Evolutionary conservation across 2,113 vertebrate species (phyloP), one percentile per base, ranked within the genome.

Genomic region (Piaya cayana): DNA sequence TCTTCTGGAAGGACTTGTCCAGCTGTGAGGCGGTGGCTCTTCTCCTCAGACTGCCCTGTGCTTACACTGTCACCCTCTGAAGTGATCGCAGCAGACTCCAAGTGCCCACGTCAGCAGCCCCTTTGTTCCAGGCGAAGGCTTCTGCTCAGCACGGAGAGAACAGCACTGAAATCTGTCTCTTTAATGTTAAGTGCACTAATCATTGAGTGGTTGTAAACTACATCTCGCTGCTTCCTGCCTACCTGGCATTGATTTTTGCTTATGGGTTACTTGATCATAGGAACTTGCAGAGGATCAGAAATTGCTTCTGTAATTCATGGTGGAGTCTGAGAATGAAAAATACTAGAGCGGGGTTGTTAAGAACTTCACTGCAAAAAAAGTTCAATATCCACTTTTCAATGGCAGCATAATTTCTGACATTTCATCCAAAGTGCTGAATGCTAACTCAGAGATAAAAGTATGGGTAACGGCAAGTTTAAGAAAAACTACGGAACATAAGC

Each of bases 211-310:
- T 58, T 77, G 58, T 93, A 85, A 92, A 80, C 95, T 45, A 81
- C 45, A 29, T 77, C 84, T 79, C 1, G 0, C 74, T 87, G 63
- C 84, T 89, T 88, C 84, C 88, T 17, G 9, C 91, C 89, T 75
- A 68, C 81, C 67, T 58, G 65, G 63, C 58, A 90, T 79, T 88
- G 95, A 96, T 92, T 93, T 96, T 93, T 96, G 82, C 69, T 88
- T 93, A 55, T 49, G 49, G 29, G 53, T 96, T 95, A 80, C 91
- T 93, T 96, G 86, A 85, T 94, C 81, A 49, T 81, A 34, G 34
- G 75, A 93, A 94, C 86, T 93, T 93, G 80, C 11, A 69, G 65
- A 39, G 78, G 45, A 56, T 90, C 67, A 53, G 93, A 82, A 92
- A 95, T 92, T 79, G 62, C 55, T 88, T 79, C 78, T 86, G 69